Percentiles rank a stretch among this genome's conserved stretches.
Evolutionary conservation across 2,888 invertebrate species (phyloP).

Genomic region (Sphaeridia pumilis): DNA sequence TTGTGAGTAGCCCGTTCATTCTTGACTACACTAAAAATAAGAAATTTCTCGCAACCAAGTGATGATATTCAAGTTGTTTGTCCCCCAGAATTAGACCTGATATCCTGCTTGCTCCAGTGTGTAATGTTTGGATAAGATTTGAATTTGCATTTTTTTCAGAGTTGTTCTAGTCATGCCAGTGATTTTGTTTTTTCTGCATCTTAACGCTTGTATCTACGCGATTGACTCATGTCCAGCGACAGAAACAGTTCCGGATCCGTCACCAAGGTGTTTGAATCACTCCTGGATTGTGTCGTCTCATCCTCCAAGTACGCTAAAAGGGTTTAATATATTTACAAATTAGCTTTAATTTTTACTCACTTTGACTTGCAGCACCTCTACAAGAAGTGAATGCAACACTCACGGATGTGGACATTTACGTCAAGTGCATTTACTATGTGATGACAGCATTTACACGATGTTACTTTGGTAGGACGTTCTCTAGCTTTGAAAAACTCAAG

Average conservation of each 20-base stretch:
- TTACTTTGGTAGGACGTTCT: conserved; percentile 19
- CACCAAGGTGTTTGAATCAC: conserved; percentile 2
- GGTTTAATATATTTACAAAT: background rate
- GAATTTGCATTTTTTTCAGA: too few species aligned
- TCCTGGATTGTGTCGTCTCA: conserved; percentile 2
- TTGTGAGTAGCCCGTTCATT: too few species aligned
- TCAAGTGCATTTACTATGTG: conserved; percentile 18
- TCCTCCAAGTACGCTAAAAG: conserved; percentile 2
- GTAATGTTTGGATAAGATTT: too few species aligned
- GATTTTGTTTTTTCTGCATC: too few species aligned
- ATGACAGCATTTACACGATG: conserved; percentile 17
- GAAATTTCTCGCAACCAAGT: too few species aligned
- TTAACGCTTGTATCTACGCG: conserved; percentile 8
- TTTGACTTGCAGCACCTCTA: background rate
- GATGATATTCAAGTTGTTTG: too few species aligned
- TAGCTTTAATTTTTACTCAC: background rate
- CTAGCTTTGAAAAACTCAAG: too few species aligned
- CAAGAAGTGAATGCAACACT: background rate
- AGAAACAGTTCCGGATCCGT: background rate
- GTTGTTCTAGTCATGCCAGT: too few species aligned
- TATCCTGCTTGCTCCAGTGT: too few species aligned
- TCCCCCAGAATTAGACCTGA: too few species aligned
- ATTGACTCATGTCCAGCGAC: conserved; percentile 11
- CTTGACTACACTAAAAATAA: too few species aligned
- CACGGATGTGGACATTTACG: conserved; percentile 14